Conservation (phyloP, 1,140 invertebrate species). For the Caenorhabditis latens region DNA sequence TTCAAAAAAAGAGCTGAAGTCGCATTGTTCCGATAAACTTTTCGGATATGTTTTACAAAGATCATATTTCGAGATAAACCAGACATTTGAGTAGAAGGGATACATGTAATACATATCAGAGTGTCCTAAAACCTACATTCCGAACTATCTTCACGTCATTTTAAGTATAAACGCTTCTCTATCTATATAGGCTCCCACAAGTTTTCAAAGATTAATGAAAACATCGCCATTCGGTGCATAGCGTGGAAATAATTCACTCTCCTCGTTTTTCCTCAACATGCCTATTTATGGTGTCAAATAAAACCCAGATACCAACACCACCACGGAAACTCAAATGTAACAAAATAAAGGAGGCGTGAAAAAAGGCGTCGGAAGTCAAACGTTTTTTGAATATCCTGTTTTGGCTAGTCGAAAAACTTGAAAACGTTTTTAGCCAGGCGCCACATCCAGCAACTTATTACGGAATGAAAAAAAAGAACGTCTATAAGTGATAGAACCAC, state of each 20-base stretch:
- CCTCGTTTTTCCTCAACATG: neutral
- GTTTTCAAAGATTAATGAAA: slow-evolving; percentile 42
- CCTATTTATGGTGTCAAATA: neutral
- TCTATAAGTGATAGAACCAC: neutral
- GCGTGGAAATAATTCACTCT: slow-evolving; percentile 33
- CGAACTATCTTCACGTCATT: neutral
- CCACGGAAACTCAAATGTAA: neutral
- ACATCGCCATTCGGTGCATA: slow-evolving; percentile 9
- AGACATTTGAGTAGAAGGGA: neutral
- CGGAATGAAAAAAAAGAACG: neutral
- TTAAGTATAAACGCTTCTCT: neutral
- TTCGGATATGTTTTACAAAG: neutral
- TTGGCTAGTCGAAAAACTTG: neutral
- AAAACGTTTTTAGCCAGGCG: neutral
- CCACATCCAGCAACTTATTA: neutral
- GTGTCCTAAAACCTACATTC: neutral
- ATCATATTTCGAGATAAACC: slow-evolving; percentile 26
- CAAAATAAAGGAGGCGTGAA: slow-evolving; percentile 30
- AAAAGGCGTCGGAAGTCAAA: neutral
- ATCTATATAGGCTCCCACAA: neutral
- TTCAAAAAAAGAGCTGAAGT: neutral
- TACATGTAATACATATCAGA: too few species aligned
- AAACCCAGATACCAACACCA: neutral
- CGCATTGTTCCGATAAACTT: slow-evolving; percentile 1
- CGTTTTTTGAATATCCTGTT: slow-evolving; percentile 21